Evolutionary conservation across 2,797 vertebrate species (phyloP).

Genomic region (Bradypodion pumilum): DNA sequence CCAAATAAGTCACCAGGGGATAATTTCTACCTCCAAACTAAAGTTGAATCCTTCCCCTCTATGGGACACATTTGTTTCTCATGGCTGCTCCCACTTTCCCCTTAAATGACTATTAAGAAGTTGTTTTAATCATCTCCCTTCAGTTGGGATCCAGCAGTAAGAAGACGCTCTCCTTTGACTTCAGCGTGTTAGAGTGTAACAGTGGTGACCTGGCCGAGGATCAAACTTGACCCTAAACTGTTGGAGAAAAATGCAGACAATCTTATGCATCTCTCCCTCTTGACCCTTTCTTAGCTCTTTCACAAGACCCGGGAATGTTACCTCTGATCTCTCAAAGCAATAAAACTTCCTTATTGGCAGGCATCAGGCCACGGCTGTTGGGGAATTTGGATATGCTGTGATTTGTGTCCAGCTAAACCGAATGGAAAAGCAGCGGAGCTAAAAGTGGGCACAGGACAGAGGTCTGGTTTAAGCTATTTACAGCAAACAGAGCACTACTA

Average conservation of each 20-base stretch:
- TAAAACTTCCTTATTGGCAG: neutral
- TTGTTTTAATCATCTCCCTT: neutral
- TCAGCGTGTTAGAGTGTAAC: slow-evolving; percentile 86
- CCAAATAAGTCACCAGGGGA: neutral
- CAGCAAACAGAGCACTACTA: neutral
- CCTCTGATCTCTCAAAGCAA: slow-evolving; percentile 44
- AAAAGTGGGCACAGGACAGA: neutral
- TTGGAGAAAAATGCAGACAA: slow-evolving; percentile 72
- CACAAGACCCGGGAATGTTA: slow-evolving; percentile 11
- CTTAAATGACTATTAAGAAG: no score
- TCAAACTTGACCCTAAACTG: slow-evolving; percentile 89
- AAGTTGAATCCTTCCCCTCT: neutral
- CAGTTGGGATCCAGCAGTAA: neutral
- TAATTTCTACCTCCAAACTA: neutral
- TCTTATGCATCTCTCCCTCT: slow-evolving; percentile 35
- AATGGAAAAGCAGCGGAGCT: rapidly evolving
- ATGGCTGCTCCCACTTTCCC: neutral
- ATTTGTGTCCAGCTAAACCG: neutral
- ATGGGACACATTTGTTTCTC: neutral
- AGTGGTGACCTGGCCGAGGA: slow-evolving; percentile 78
- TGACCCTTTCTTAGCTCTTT: slow-evolving; percentile 37
- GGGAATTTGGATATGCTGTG: slow-evolving; percentile 20
- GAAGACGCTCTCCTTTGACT: slow-evolving; percentile 81
- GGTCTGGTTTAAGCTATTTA: slow-evolving; percentile 11
- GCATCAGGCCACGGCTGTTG: neutral